Percentiles rank a stretch among this genome's conserved stretches.
Evolutionary conservation across 2,888 invertebrate genomes (phyloP).

Genomic region (Leptarthrus brevirostris): DNA sequence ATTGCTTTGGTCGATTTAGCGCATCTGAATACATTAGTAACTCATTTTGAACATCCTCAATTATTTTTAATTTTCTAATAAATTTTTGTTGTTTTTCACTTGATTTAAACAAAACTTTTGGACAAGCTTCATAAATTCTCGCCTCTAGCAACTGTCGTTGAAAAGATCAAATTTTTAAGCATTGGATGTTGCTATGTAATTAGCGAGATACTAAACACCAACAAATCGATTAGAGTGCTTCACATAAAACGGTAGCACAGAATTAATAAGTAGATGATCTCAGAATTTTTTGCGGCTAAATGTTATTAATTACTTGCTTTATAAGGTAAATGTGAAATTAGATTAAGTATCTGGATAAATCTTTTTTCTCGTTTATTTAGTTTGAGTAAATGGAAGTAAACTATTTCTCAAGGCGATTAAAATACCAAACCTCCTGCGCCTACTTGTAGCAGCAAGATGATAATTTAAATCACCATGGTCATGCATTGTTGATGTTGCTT

Average conservation of each 20-base stretch:
- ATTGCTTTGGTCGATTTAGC: no score
- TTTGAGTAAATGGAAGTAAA: not conserved
- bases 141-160: not conserved
- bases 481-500: no score
- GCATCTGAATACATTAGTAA: no score
- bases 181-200: conserved; percentile 26
- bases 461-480: no score
- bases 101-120: no score
- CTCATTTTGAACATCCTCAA: no score
- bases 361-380: not conserved
- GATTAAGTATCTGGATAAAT: conserved; percentile 6
- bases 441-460: not conserved
- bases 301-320: conserved; percentile 27
- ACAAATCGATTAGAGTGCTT: conserved; percentile 2
- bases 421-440: conserved; percentile 3
- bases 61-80: no score
- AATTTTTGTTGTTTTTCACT: no score
- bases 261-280: conserved; percentile 28
- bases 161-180: conserved; percentile 4
- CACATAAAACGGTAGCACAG: not conserved
- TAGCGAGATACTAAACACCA: conserved; percentile 5
- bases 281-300: conserved; percentile 18
- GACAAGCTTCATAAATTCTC: conserved; percentile 22
- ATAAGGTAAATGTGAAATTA: not conserved
- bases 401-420: not conserved